These are phyloP conservation scores for Salminus brasiliensis DNA, from an alignment of 2,113 vertebrate species.

Conservation along the genomic window DNA sequence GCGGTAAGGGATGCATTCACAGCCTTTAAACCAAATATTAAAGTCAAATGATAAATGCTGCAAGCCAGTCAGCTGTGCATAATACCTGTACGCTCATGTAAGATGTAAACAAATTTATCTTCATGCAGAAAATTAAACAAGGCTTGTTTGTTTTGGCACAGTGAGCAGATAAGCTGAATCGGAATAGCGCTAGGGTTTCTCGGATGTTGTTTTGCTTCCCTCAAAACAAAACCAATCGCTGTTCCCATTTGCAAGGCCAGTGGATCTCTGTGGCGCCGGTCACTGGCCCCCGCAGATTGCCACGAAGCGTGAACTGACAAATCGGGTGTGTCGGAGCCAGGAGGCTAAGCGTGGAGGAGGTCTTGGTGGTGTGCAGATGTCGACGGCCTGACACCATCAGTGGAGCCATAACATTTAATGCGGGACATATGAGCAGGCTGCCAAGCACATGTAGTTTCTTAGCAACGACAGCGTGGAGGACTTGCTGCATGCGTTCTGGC, in stretches of 20 bases:
- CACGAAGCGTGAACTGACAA: conserved; percentile 29
- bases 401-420: conserved; percentile 46
- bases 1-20: conserved; percentile 20
- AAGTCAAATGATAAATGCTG: neutral
- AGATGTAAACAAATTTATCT: conserved; percentile 32
- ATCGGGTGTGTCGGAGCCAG: conserved; percentile 19
- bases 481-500: neutral
- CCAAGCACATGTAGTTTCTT: conserved; percentile 54
- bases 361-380: conserved; percentile 49
- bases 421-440: conserved; percentile 26
- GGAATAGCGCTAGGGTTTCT: neutral
- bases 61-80: conserved; percentile 18
- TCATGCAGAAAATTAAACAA: conserved; percentile 50
- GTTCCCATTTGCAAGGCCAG: neutral
- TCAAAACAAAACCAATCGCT: conserved; percentile 1
- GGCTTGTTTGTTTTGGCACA: conserved; percentile 35
- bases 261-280: neutral
- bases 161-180: conserved; percentile 12
- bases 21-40: conserved; percentile 35
- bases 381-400: conserved; percentile 32
- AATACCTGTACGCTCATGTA: conserved; percentile 21
- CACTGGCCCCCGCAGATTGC: neutral
- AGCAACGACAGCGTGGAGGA: conserved; percentile 45
- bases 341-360: conserved; percentile 29
- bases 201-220: neutral